A percentile compares a stretch with the other conserved stretches of the same genome.
Evolutionary conservation across 2,113 vertebrate species (phyloP).

Genomic region (Actenoides lindsayi): DNA sequence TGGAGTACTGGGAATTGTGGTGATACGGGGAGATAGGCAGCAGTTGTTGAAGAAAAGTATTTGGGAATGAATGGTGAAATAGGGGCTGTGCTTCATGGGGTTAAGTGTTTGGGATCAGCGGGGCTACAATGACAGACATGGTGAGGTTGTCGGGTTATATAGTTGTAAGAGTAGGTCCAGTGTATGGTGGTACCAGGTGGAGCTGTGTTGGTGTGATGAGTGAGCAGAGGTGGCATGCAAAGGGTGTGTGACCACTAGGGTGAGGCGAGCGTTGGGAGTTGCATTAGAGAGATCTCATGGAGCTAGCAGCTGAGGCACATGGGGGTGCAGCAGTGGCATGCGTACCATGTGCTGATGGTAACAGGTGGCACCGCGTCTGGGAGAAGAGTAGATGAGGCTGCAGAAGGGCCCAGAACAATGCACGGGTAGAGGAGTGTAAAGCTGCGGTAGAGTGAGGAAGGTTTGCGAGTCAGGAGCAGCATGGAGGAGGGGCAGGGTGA

Average conservation of each 20-base stretch:
- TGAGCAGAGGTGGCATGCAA: rapidly evolving
- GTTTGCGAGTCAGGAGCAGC: background rate
- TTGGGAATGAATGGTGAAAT: background rate
- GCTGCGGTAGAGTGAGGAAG: background rate
- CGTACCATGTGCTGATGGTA: rapidly evolving
- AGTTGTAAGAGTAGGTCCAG: background rate
- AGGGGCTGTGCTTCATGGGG: background rate
- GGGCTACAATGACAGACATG: background rate
- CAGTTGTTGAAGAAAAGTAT: background rate
- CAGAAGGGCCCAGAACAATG: background rate
- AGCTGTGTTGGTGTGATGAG: background rate
- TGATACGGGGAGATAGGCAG: background rate
- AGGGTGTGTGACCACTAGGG: background rate
- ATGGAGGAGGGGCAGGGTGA: background rate
- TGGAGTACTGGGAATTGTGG: background rate
- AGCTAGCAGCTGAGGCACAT: background rate
- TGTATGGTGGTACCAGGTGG: background rate
- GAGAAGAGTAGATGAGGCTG: background rate
- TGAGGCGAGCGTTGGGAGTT: background rate
- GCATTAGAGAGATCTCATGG: background rate
- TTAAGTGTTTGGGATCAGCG: background rate
- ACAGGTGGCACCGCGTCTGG: background rate
- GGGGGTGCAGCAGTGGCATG: background rate
- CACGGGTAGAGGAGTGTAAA: background rate
- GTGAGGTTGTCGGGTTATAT: background rate